A percentile compares a stretch with the other conserved stretches of the same genome.
Conservation (phyloP, 2,888 invertebrate genomes). For the Rotaria sp. region DNA sequence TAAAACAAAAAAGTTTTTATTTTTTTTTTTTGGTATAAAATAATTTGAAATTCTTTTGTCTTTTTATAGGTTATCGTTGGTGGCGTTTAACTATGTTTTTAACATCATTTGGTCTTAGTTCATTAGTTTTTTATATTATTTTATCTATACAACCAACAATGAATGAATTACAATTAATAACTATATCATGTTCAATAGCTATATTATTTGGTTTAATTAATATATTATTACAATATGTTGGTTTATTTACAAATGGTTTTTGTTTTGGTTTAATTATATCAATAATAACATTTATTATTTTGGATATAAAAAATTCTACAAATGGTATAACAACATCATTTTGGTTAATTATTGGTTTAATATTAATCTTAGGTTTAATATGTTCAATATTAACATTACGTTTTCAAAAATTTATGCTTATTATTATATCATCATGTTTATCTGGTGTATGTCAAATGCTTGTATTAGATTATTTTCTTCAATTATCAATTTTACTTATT, state of each 20-base stretch:
- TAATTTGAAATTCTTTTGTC: not conserved
- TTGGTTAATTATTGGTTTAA: slow-evolving; percentile 5
- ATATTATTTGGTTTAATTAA: slow-evolving; percentile 18
- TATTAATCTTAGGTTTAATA: not conserved
- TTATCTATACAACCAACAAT: not conserved
- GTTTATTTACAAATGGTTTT: slow-evolving; percentile 10
- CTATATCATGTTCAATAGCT: not conserved
- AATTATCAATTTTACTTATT: not conserved
- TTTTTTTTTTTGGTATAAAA: not conserved
- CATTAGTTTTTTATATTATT: not conserved
- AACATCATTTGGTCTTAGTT: not conserved
- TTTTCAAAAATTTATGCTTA: slow-evolving; percentile 20
- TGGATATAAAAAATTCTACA: not conserved
- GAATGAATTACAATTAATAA: slow-evolving; percentile 3
- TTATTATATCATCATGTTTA: slow-evolving; percentile 7
- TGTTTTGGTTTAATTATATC: slow-evolving; percentile 12
- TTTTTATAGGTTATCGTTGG: not conserved
- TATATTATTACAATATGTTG: not conserved
- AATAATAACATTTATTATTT: not conserved
- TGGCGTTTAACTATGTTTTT: slow-evolving; percentile 11
- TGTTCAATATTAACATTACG: slow-evolving; percentile 13
- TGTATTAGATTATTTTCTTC: slow-evolving; percentile 19
- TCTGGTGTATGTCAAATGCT: not conserved
- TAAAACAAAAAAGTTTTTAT: not conserved
- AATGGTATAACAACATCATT: not conserved